Base-by-base conservation (phyloP, 2,888 invertebrate genomes). In the Atethmia centrago region DNA sequence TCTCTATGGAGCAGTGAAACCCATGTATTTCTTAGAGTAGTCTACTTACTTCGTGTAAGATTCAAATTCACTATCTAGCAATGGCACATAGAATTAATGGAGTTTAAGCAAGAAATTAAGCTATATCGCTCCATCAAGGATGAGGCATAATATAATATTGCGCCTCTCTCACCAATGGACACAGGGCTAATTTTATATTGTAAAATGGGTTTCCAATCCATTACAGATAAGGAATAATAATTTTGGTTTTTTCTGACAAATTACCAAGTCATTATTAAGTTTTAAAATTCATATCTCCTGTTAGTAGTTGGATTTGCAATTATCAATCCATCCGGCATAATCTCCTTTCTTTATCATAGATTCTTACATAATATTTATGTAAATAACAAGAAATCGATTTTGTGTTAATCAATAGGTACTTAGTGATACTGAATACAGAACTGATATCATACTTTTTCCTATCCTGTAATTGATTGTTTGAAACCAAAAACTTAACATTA, bases 371-470 rank as follows among this genome's bases (percentile, higher is more conserved):
- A 77, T 28, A 53, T 61, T 63, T 51, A 49, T 56, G 36, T 51
- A 65, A 78, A 59, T 68, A 80, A 70, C 55, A 76, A 59, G 66
- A 59, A 74, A 75, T 71, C n/a, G 12, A 79, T 64, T 21, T 67
- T 74, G 25, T 49, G 19, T 58, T 67, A 66, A 75, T 76, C 76
- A 42, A 67, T 56, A 66, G 47, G 51, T 63, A 65, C 53, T 62
- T 75, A 75, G 51, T 74, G 16, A 42, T 59, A 74, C 45, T 51
- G 67, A 67, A 68, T 51, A 79, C 49, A 53, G 67, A 42, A 31
- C 25, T 67, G 75, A 83, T 67, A 75, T 62, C 25, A 73, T 53
- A 74, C 40, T 40, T 47, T 78, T 74, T 59, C 45, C 58, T 25
- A 25, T 19, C 14, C 42, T 36, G 14, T 14, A 28, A 36, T 14